A percentile compares a stretch with the other conserved stretches of the same genome.
Evolutionary conservation across 2,888 invertebrate species (phyloP).

Genomic region (Apotomis betuletana): DNA sequence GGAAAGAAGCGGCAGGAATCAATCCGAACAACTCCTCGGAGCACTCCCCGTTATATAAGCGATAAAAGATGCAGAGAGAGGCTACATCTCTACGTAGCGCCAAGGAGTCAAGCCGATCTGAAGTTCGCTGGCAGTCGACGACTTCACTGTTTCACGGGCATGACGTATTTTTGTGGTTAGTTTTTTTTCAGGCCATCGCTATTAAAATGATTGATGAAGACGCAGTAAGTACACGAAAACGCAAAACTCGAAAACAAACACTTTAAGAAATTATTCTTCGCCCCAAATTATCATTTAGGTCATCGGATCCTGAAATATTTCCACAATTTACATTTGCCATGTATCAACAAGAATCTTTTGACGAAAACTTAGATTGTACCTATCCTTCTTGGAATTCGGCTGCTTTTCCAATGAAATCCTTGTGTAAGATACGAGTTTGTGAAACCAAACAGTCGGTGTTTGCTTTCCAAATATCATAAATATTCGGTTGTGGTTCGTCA

Average conservation of each 20-base stretch:
- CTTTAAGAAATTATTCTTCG: slow-evolving; percentile 20
- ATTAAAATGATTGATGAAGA: slow-evolving; percentile 8
- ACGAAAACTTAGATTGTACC: neutral
- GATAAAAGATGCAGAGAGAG: no score
- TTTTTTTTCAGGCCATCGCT: neutral
- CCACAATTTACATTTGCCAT: neutral
- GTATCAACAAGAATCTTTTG: neutral
- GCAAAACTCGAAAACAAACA: slow-evolving; percentile 19
- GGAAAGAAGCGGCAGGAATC: no score
- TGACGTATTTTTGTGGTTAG: neutral
- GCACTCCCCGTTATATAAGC: no score
- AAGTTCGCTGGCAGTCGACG: no score
- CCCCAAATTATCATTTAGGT: slow-evolving; percentile 31
- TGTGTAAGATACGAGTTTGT: neutral
- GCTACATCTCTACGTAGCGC: no score
- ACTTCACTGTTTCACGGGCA: no score
- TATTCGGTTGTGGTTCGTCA: neutral
- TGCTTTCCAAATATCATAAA: slow-evolving; percentile 24
- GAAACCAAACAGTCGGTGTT: neutral
- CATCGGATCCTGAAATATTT: slow-evolving; percentile 9
- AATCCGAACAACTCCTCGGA: no score
- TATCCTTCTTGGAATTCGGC: neutral
- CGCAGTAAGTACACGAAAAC: slow-evolving; percentile 17
- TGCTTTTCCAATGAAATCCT: neutral
- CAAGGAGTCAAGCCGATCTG: no score